Evolutionary conservation across 2,888 invertebrate genomes (phyloP).

Genomic region (Aphodius sticticus): DNA sequence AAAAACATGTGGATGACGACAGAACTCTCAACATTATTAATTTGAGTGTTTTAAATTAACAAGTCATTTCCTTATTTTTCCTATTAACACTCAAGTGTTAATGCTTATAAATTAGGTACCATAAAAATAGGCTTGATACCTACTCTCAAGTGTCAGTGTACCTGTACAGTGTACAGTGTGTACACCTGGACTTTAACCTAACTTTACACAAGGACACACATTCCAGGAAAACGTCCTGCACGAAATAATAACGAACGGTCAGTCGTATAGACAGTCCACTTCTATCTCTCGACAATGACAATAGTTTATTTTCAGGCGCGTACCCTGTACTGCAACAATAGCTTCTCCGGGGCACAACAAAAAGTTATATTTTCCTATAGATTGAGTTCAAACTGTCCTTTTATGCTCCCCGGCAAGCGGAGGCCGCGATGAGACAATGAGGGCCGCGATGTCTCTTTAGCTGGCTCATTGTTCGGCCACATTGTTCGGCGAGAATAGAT

Average conservation of each 20-base stretch:
- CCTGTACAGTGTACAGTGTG: no score
- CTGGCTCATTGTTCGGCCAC: conserved; percentile 55
- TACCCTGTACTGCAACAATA: conserved; percentile 23
- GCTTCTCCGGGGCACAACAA: conserved; percentile 41
- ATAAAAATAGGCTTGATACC: neutral
- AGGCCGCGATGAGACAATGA: conserved; percentile 55
- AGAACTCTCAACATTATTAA: neutral
- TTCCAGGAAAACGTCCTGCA: neutral
- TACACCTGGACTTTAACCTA: conserved; percentile 6
- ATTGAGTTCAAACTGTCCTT: conserved; percentile 60
- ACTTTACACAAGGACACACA: neutral
- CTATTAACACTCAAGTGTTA: neutral
- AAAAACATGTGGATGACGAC: no score
- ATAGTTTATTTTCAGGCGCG: conserved; percentile 39
- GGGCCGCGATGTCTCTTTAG: conserved; percentile 61
- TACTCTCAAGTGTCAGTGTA: no score
- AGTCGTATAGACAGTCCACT: conserved; percentile 23
- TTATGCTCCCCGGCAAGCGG: conserved; percentile 56
- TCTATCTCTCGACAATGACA: conserved; percentile 16
- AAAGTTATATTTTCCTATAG: conserved; percentile 49
- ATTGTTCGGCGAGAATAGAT: conserved; percentile 58
- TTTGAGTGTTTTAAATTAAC: neutral
- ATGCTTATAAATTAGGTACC: neutral
- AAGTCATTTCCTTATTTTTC: neutral
- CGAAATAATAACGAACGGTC: conserved; percentile 17